These are phyloP conservation scores for Prionace glauca DNA, from an alignment of 2,797 vertebrate species.

Conservation along the genomic window DNA sequence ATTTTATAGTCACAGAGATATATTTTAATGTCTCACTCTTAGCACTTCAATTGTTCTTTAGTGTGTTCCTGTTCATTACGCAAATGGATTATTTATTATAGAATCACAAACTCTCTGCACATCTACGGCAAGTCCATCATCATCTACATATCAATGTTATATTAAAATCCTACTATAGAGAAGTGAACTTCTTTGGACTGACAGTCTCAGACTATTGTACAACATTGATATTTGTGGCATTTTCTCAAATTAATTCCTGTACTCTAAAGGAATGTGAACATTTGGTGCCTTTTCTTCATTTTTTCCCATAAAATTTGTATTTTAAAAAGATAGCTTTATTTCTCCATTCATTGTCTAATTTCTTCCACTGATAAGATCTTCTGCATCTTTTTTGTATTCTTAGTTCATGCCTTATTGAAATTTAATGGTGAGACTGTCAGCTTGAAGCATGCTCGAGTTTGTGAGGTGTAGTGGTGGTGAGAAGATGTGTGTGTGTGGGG, in stretches of 20 bases:
- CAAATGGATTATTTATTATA: constrained; percentile 1
- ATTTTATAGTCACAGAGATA: neutral
- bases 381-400: neutral
- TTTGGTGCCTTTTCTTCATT: neutral
- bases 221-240: neutral
- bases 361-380: neutral
- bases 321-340: neutral
- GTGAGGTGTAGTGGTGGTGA: neutral
- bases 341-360: neutral
- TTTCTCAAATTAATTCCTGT: neutral
- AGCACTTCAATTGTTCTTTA: neutral
- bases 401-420: neutral
- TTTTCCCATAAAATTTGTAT: neutral
- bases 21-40: neutral
- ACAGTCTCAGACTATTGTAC: neutral
- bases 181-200: neutral
- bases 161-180: neutral
- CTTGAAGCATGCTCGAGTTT: neutral
- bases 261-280: neutral
- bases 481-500: neutral
- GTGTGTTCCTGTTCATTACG: neutral
- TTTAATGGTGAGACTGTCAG: neutral
- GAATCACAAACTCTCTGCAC: neutral
- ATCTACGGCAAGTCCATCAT: neutral
- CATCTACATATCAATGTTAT: neutral